Percentiles rank a stretch among this genome's conserved stretches.
phyloP scores from a whole-genome alignment of 2,113 vertebrate genomes.

The Trogon surrucura region DNA sequence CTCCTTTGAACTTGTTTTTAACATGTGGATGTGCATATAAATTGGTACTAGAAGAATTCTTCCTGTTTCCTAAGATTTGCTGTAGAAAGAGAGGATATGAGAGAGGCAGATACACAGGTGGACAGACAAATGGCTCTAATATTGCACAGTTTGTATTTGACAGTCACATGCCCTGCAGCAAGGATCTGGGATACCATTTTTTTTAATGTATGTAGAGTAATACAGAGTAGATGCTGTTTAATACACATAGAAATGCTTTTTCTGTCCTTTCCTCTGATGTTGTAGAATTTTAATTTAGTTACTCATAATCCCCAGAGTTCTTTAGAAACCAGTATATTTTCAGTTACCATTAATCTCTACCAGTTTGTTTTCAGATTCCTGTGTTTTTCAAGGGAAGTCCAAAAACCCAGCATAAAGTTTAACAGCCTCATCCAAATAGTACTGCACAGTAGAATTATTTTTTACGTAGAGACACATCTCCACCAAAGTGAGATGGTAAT shows the following conservation, averaged over 20 bases:
- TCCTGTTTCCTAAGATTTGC: neutral
- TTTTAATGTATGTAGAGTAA: conserved; percentile 2
- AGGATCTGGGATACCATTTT: neutral
- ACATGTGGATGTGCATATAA: neutral
- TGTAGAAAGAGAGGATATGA: neutral
- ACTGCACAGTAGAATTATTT: neutral
- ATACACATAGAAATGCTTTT: conserved; percentile 6
- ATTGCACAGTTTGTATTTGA: neutral
- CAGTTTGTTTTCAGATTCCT: neutral
- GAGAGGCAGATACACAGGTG: neutral
- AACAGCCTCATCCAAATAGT: neutral
- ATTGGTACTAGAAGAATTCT: neutral
- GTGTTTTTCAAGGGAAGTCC: neutral
- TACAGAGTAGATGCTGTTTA: neutral
- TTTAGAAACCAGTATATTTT: neutral
- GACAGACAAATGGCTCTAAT: neutral
- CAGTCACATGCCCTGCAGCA: neutral
- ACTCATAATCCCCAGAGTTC: neutral
- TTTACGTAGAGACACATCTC: neutral
- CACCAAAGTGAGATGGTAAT: neutral
- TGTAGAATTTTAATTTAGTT: neutral
- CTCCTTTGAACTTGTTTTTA: conserved; percentile 33
- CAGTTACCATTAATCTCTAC: neutral
- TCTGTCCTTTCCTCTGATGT: neutral
- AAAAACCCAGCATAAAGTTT: neutral